A percentile compares a stretch with the other conserved stretches of the same genome.
phyloP scores from a whole-genome alignment of 2,797 vertebrate species.

The Ammospiza maritima region DNA sequence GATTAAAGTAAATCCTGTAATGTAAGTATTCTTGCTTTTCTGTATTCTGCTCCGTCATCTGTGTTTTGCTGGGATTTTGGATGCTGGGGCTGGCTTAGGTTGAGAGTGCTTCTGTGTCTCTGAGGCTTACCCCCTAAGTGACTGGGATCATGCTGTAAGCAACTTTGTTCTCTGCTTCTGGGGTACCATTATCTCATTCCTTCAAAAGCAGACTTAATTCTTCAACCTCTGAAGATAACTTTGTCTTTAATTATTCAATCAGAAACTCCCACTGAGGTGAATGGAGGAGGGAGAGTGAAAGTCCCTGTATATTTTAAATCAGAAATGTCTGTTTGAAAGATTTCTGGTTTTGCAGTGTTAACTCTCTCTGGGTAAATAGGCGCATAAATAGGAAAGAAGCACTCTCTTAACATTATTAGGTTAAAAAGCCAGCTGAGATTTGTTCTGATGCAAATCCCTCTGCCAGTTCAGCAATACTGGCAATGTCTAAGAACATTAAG shows the following conservation, averaged over 20 bases:
- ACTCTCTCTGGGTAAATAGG: background rate
- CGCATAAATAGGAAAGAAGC: background rate
- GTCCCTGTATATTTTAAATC: background rate
- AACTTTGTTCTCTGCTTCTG: background rate
- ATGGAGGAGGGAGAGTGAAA: background rate
- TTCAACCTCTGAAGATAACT: slow-evolving; percentile 31
- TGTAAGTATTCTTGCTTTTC: slow-evolving; percentile 22
- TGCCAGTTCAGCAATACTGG: slow-evolving; percentile 1
- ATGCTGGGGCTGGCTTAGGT: slow-evolving; percentile 35
- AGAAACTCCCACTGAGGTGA: slow-evolving; percentile 16
- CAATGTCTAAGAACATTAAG: slow-evolving; percentile 14
- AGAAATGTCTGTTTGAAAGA: background rate
- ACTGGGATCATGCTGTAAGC: slow-evolving; percentile 35
- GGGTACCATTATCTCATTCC: slow-evolving; percentile 21
- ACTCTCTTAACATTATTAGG: background rate
- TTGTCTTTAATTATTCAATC: slow-evolving; percentile 32
- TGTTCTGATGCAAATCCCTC: slow-evolving; percentile 26
- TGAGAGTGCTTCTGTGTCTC: slow-evolving; percentile 27
- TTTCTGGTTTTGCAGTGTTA: background rate
- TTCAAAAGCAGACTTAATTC: slow-evolving; percentile 46
- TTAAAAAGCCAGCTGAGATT: slow-evolving; percentile 22
- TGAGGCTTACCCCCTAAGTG: slow-evolving; percentile 1
- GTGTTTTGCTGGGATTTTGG: slow-evolving; percentile 49
- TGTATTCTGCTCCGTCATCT: slow-evolving; percentile 23
- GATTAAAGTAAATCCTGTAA: slow-evolving; percentile 46